Base-by-base conservation (phyloP, 2,113 vertebrate genomes). In the Periophthalmodon schlosseri region DNA sequence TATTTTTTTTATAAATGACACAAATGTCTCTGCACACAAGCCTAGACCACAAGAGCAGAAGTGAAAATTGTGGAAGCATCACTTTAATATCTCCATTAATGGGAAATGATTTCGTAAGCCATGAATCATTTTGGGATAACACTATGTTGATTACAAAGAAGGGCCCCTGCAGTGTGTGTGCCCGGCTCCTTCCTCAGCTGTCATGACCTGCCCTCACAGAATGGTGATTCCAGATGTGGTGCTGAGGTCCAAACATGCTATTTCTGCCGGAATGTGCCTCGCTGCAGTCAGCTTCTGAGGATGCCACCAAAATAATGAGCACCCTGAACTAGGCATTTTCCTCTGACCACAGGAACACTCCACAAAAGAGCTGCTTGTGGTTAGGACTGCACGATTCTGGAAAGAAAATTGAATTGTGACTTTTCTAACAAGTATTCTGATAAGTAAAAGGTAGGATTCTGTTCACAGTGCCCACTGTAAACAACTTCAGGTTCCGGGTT, bases 191-290 rank as follows among this genome's bases (percentile, higher is more conserved):
- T 11, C 9, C 39, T 44, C 9, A 10, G 39, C 44, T 28, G 92
- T 88, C 89, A 91, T 89, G 87, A 89, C 75, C 81, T 72, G 86
- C 81, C 86, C 87, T 92, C 86, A 82, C 91, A 89, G 87, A 91
- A 92, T 90, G 88, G 88, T 82, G 82, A 91, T 93, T 93, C 86
- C 91, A 91, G 83, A 91, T 93, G 91, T 78, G 88, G 88, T 87
- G 91, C 82, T 39, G 82, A 83, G 89, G 83, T 87, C 88, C 78
- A 88, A 91, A 88, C 87, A 85, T 81, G 78, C 81, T 85, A 83
- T 89, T 91, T 91, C 83, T 80, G 70, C 84, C 60, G 76, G 86
- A 88, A 91, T 92, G 87, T 49, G 47, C 69, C 24, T 61, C 2
- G 50, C 66, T 78, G 77, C 75, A 49, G 67, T 83, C 57, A 73